Percentiles rank a stretch among this genome's conserved stretches.
phyloP scores from a whole-genome alignment of 2,797 vertebrate genomes.

The Schizothorax lantsangensis region DNA sequence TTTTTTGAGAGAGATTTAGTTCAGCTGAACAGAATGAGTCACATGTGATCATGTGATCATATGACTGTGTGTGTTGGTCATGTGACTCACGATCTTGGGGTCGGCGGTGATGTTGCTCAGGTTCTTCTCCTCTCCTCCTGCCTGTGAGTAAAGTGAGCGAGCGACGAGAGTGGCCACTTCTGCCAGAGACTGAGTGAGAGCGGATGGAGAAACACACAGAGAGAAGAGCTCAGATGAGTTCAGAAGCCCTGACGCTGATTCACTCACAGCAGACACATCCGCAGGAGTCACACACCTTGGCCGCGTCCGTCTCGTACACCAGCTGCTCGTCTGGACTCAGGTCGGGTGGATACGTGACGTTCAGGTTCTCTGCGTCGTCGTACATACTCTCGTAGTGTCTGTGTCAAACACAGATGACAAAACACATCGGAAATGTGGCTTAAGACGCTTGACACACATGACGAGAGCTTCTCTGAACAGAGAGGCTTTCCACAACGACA shows the following conservation, averaged over 20 bases:
- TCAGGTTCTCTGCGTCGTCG: slow-evolving; percentile 84
- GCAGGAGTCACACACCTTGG: slow-evolving; percentile 75
- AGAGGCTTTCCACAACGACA: neutral
- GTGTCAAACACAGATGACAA: slow-evolving; percentile 11
- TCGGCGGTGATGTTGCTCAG: slow-evolving; percentile 78
- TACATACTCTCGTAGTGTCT: slow-evolving; percentile 93
- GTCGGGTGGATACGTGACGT: slow-evolving; percentile 78
- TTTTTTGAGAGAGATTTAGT: neutral
- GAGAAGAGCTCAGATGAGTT: neutral
- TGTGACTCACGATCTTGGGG: slow-evolving; percentile 78
- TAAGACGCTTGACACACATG: neutral
- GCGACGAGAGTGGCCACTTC: slow-evolving; percentile 87
- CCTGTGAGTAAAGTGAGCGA: slow-evolving; percentile 84
- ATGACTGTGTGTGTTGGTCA: slow-evolving; percentile 16
- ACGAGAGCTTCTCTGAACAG: neutral
- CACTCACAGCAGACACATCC: neutral
- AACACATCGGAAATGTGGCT: neutral
- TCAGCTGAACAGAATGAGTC: neutral
- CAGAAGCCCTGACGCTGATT: too few species aligned
- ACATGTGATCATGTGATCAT: slow-evolving; percentile 8
- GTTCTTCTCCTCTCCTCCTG: slow-evolving; percentile 75
- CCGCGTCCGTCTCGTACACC: slow-evolving; percentile 80
- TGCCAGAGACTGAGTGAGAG: slow-evolving; percentile 79
- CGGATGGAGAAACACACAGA: neutral
- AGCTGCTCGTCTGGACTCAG: slow-evolving; percentile 84